These are phyloP conservation scores for Lithobates pipiens DNA, from an alignment of 2,797 vertebrate species.

Conservation along the genomic window DNA sequence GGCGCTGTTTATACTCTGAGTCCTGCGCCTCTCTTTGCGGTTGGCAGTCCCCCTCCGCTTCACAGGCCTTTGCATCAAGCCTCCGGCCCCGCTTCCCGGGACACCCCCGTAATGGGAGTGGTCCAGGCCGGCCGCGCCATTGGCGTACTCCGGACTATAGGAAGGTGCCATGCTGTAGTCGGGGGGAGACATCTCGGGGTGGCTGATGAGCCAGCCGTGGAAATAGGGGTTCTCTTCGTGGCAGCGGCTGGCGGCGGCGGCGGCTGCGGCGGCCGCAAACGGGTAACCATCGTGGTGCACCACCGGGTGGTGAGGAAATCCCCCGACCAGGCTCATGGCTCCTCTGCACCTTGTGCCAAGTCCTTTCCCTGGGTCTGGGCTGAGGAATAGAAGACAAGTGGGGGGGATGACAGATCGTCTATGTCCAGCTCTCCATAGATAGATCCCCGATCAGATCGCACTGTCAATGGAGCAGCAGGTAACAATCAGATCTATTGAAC, in stretches of 20 bases:
- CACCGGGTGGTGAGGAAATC: conserved; percentile 94
- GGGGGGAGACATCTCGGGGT: conserved; percentile 94
- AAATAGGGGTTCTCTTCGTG: conserved; percentile 92
- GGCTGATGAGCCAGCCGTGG: conserved; percentile 96
- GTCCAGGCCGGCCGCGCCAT: conserved; percentile 81
- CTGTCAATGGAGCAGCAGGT: no score
- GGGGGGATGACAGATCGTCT: neutral
- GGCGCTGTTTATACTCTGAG: conserved; percentile 98
- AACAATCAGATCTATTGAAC: no score
- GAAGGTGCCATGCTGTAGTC: conserved; percentile 90
- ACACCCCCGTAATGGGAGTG: conserved; percentile 87
- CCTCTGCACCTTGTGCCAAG: neutral
- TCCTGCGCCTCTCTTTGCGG: conserved; percentile 95
- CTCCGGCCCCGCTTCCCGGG: conserved; percentile 71
- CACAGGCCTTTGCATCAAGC: conserved; percentile 80
- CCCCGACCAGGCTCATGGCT: conserved; percentile 93
- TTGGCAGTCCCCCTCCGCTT: conserved; percentile 96
- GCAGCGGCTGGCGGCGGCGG: conserved; percentile 87
- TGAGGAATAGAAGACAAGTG: neutral
- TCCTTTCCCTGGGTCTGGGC: neutral
- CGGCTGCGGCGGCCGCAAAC: conserved; percentile 87
- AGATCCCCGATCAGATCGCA: conserved; percentile 54
- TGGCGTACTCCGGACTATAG: conserved; percentile 90
- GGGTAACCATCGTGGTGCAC: conserved; percentile 97
- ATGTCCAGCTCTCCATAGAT: conserved; percentile 63